Evolutionary conservation across 2,797 vertebrate species (phyloP), one percentile per base, ranked within the genome.

Genomic region (Acropternis orthonyx): DNA sequence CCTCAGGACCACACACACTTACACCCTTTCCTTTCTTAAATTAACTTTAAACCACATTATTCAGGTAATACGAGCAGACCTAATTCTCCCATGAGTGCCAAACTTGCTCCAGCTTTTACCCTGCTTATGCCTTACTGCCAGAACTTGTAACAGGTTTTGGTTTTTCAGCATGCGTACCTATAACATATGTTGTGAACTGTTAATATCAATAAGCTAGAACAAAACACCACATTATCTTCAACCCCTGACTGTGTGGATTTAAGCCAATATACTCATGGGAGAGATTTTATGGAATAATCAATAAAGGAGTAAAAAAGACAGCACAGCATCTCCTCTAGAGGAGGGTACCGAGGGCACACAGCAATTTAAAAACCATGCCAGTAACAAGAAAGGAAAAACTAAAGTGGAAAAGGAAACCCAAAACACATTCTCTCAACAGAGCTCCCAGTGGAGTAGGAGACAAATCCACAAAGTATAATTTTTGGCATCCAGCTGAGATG

Each of bases 201-300:
- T 96, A 85, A 59, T 80, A 92, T 68, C 73, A 88, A n/a, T 88
- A 93, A 83, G n/a, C 18, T 74, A 85, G n/a, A 89, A 66, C 37
- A 93, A 94, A 91, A 94, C 65, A 81, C 20, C 39, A 83, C 69
- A 49, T 66, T 93, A 66, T 66, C 56, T 85, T 77, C 1, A 12
- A 82, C 22, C 24, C 27, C 55, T 2, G 1, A 68, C 66, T 59
- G 51, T 58, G 54, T 91, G 68, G 37, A 91, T 72, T 92, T 83
- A 78, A 92, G 85, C 54, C 58, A 78, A 51, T 37, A 65, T 51
- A 58, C 69, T 80, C 87, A 83, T 6, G 48, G 75, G 91, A 85
- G 68, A 93, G 21, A 48, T n/a, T 69, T 79, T 62, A 95, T 24
- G 23, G 65, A 95, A 89, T 66, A 96, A 95, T 92, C 92, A 94